Percentiles rank a stretch among this genome's conserved stretches.
Conservation (phyloP, 92 coral and sea anemone genomes). For the Diadumene lineata region DNA sequence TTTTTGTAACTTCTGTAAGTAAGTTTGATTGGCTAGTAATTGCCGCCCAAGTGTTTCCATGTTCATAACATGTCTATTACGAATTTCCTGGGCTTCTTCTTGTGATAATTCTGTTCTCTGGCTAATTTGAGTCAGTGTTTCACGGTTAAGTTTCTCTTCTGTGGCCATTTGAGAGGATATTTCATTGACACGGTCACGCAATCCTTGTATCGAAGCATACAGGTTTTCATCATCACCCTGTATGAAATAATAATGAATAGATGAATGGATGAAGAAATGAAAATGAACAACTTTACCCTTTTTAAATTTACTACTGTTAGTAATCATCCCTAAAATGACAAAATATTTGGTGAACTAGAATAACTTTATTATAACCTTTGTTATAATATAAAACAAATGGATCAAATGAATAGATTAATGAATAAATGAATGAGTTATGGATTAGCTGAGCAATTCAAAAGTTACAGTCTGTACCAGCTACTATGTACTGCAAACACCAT, state of each 20-base stretch:
- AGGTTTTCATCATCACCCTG: constrained; percentile 97
- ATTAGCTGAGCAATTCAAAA: not conserved
- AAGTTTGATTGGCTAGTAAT: constrained; percentile 72
- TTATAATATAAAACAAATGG: too few species aligned
- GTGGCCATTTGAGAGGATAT: constrained; percentile 85
- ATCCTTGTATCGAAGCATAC: constrained; percentile 97
- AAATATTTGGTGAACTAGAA: too few species aligned
- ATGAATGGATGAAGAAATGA: too few species aligned
- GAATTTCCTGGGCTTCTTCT: constrained; percentile 66
- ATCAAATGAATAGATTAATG: too few species aligned
- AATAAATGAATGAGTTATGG: not conserved
- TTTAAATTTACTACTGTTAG: too few species aligned
- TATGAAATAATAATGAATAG: not conserved
- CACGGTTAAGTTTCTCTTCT: constrained; percentile 75
- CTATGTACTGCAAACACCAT: too few species aligned
- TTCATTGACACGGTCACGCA: constrained; percentile 89
- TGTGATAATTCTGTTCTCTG: constrained; percentile 56
- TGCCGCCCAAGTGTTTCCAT: constrained; percentile 85
- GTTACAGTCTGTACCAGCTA: too few species aligned
- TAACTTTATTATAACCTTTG: too few species aligned
- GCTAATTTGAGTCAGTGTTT: constrained; percentile 60
- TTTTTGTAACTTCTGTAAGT: constrained; percentile 68
- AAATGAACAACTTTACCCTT: too few species aligned
- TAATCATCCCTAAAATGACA: too few species aligned
- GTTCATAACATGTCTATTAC: constrained; percentile 65